Conservation (phyloP, 2,888 invertebrate species). For the Ecdyonurus torrentis region DNA sequence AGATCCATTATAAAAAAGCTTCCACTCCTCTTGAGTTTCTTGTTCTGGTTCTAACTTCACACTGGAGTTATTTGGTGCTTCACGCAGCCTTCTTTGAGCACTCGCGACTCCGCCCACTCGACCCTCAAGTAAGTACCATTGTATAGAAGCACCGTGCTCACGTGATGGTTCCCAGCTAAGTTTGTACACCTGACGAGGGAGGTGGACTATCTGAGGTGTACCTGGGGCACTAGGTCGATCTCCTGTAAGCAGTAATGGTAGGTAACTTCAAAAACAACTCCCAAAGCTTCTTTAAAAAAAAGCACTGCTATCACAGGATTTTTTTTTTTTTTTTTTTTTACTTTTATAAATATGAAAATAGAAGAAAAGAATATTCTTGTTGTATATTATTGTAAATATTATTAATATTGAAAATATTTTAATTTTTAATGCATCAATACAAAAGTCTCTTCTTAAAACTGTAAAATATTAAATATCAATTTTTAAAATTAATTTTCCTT, state of each 20-base stretch:
- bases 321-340: not conserved
- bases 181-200: slow-evolving; percentile 55
- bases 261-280: no score
- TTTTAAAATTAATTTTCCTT: no score
- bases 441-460: no score
- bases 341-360: not conserved
- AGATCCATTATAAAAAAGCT: slow-evolving; percentile 55
- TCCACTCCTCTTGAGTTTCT: slow-evolving; percentile 32
- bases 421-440: no score
- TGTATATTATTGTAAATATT: no score
- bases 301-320: no score
- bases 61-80: not conserved
- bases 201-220: slow-evolving; percentile 50
- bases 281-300: no score
- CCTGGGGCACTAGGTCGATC: slow-evolving; percentile 69
- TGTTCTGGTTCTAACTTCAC: slow-evolving; percentile 10
- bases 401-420: no score
- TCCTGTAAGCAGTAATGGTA: no score
- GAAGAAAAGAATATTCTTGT: no score
- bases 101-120: slow-evolving; percentile 12
- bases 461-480: no score
- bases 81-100: not conserved
- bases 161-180: slow-evolving; percentile 66
- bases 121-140: slow-evolving; percentile 60
- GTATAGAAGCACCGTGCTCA: slow-evolving; percentile 58